Percentiles rank a stretch among this genome's conserved stretches.
phyloP scores from a whole-genome alignment of 2,113 vertebrate species.

The Erythrocercus mccallii region DNA sequence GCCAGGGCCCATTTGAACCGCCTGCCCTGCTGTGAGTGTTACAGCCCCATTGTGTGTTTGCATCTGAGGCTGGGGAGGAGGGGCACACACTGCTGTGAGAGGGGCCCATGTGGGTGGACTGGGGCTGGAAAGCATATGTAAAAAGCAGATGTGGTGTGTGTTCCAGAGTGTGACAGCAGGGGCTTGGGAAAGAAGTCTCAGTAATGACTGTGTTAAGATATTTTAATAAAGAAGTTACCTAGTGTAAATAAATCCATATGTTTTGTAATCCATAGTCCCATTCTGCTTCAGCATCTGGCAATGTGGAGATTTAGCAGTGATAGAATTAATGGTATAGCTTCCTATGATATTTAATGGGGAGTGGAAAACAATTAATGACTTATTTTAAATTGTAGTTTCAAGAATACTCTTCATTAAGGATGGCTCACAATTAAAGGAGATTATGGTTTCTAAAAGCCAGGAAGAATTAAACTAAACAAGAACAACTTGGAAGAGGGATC shows the following conservation, averaged over 20 bases:
- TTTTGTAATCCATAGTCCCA: constrained; percentile 53
- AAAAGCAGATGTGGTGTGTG: constrained; percentile 66
- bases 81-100: neutral
- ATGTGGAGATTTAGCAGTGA: constrained; percentile 32
- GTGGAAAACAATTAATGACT: constrained; percentile 50
- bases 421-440: constrained; percentile 34
- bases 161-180: constrained; percentile 58
- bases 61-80: neutral
- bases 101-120: constrained; percentile 31
- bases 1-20: neutral
- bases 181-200: constrained; percentile 68
- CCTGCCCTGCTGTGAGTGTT: neutral
- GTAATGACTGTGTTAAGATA: constrained; percentile 70
- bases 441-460: constrained; percentile 10
- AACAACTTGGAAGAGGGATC: neutral
- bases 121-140: constrained; percentile 60
- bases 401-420: constrained; percentile 29
- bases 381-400: constrained; percentile 52
- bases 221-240: constrained; percentile 75
- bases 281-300: constrained; percentile 63
- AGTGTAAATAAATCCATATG: constrained; percentile 73
- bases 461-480: neutral
- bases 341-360: constrained; percentile 43
- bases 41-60: neutral
- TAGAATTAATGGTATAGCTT: constrained; percentile 51